Percentiles rank a stretch among this genome's conserved stretches.
Conservation (phyloP, 2,113 vertebrate species). For the Anser brachyrhynchus region DNA sequence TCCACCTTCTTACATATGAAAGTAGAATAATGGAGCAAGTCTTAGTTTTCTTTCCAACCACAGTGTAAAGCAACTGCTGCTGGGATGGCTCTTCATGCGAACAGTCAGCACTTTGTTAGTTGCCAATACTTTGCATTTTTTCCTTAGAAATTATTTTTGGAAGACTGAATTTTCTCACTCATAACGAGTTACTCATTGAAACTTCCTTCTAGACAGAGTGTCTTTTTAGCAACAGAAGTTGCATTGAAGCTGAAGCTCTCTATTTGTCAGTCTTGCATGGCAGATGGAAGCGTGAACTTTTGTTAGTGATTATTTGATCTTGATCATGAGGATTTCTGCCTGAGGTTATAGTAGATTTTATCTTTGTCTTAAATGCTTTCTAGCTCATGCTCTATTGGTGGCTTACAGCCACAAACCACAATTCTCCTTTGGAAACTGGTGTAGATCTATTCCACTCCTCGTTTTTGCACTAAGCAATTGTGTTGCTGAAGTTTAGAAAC, state of each 20-base stretch:
- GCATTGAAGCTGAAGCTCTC: background rate
- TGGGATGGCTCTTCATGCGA: background rate
- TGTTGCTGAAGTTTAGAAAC: background rate
- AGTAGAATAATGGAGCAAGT: slow-evolving; percentile 6
- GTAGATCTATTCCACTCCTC: background rate
- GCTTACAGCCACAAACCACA: background rate
- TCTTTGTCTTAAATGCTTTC: background rate
- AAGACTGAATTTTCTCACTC: background rate
- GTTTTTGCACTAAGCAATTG: slow-evolving; percentile 24
- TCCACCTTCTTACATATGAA: slow-evolving; percentile 14
- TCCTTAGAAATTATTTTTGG: background rate
- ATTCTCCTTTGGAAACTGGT: background rate
- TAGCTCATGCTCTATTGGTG: background rate
- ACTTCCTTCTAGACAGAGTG: background rate
- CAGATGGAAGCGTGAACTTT: background rate
- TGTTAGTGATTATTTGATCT: rapidly evolving
- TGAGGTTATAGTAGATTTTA: background rate
- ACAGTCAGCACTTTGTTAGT: background rate
- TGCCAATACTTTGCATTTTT: slow-evolving; percentile 8
- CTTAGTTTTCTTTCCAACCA: background rate
- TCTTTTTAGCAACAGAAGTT: background rate
- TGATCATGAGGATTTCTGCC: background rate
- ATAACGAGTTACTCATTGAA: background rate
- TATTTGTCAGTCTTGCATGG: background rate
- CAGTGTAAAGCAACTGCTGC: background rate